A percentile compares a stretch with the other conserved stretches of the same genome.
Evolutionary conservation across 2,888 invertebrate genomes (phyloP).

Genomic region (Patella depressa): DNA sequence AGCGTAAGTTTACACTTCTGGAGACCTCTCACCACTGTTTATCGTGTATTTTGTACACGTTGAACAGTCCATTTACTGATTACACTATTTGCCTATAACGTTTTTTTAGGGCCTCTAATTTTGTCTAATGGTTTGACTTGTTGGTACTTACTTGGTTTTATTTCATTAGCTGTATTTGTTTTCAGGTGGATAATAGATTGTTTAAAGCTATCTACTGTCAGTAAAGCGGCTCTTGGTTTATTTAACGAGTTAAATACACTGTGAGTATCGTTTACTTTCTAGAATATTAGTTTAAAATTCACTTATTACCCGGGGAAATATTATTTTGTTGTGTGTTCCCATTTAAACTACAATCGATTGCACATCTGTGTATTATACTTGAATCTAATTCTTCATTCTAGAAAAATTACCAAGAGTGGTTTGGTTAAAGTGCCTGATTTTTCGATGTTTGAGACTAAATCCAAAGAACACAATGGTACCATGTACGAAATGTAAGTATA

Average conservation of each 20-base stretch:
- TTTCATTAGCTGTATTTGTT: background rate
- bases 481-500: slow-evolving; percentile 55
- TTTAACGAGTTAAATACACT: slow-evolving; percentile 45
- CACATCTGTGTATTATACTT: no score
- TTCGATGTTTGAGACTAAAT: slow-evolving; percentile 43
- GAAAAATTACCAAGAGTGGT: slow-evolving; percentile 50
- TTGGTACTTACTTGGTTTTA: no score
- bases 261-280: slow-evolving; percentile 33
- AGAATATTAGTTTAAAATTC: background rate
- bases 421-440: slow-evolving; percentile 51
- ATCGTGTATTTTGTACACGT: no score
- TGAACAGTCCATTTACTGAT: no score
- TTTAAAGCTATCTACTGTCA: slow-evolving; percentile 34
- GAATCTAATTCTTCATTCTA: slow-evolving; percentile 27
- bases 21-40: no score
- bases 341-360: no score
- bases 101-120: no score
- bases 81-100: no score
- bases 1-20: no score
- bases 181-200: slow-evolving; percentile 50
- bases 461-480: slow-evolving; percentile 40
- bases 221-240: slow-evolving; percentile 43
- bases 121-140: no score
- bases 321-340: no score
- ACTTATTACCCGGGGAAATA: no score